Base-by-base conservation (phyloP, 1,140 invertebrate species). In the Aradophagus sp. region DNA sequence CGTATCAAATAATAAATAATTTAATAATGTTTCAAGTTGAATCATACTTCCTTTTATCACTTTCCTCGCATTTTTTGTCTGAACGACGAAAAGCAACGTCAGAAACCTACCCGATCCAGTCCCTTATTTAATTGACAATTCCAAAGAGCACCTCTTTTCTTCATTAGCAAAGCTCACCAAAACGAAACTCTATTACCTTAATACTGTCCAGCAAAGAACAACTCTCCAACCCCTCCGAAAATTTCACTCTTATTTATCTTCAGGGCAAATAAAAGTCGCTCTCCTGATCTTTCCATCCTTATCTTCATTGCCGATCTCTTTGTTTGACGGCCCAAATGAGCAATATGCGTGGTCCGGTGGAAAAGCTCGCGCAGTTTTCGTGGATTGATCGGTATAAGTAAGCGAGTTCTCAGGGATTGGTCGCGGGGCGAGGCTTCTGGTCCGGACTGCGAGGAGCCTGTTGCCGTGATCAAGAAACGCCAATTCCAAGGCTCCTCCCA, bases 381-480 rank as follows among this genome's bases (percentile, higher is more conserved):
- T 47, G 45, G 77, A 83, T 83, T 82, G 82, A 81, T 63, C 65
- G 63, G 58, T 42, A n/a, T 42, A 66, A 61, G 67, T 58, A 72
- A 78, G 74, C 75, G 23, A 39, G 66, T 52, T 66, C 45, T 20
- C 59, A 55, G 73, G 35, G 80, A 84, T 83, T 84, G 82, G 82
- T 75, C 62, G 72, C 71, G 76, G 82, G 82, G 82, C 81, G 82
- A 82, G 82, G 82, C 80, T 77, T 63, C 65, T 66, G 71, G 67
- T 66, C 34, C 53, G 68, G 48, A 70, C 55, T 68, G 65, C 59
- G 66, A 74, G 69, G 23, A 65, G 62, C 62, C 66, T 71, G 55
- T 59, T 66, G 52, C 47, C 45, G 44, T 55, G 45, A 42, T 29
- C 36, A 74, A 78, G 76, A 62, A 79, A 61, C 63, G 50, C 17